These are phyloP conservation scores for Macroramphosus scolopax DNA, from an alignment of 2,797 vertebrate genomes.

Conservation along the genomic window DNA sequence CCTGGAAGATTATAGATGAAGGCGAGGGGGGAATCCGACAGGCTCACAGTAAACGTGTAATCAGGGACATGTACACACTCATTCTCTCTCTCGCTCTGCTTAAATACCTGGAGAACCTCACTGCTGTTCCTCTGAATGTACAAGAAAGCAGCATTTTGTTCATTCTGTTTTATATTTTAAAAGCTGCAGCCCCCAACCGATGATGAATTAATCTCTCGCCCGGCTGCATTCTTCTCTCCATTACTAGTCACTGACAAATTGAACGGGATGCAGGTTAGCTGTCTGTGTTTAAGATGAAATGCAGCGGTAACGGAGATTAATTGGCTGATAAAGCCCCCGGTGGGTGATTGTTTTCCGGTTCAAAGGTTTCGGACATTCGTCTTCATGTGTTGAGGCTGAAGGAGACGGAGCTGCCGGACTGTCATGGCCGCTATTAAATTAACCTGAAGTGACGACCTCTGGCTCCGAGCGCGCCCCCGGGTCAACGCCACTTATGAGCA, in stretches of 20 bases:
- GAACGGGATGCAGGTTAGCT: conserved; percentile 21
- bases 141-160: too few species aligned
- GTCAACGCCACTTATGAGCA: conserved; percentile 20
- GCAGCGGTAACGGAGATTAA: conserved; percentile 52
- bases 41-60: conserved; percentile 29
- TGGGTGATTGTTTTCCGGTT: conserved; percentile 63
- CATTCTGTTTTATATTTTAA: conserved; percentile 6
- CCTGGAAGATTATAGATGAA: conserved; percentile 42
- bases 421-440: conserved; percentile 47
- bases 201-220: conserved; percentile 4
- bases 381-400: conserved; percentile 47
- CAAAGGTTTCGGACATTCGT: conserved; percentile 59
- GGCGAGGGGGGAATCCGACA: conserved; percentile 22
- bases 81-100: not conserved
- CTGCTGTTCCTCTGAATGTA: not conserved
- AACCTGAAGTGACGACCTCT: conserved; percentile 28
- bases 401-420: conserved; percentile 36
- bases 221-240: not conserved
- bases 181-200: not conserved
- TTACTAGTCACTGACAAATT: conserved; percentile 18
- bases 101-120: not conserved
- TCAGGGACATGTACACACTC: conserved; percentile 18
- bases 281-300: conserved; percentile 43
- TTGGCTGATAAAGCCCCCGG: conserved; percentile 46
- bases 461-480: conserved; percentile 4